Percentiles rank a stretch among this genome's conserved stretches.
These are phyloP conservation scores for Melanostigma gelatinosum DNA, from an alignment of 2,113 vertebrate species.

Conservation along the genomic window DNA sequence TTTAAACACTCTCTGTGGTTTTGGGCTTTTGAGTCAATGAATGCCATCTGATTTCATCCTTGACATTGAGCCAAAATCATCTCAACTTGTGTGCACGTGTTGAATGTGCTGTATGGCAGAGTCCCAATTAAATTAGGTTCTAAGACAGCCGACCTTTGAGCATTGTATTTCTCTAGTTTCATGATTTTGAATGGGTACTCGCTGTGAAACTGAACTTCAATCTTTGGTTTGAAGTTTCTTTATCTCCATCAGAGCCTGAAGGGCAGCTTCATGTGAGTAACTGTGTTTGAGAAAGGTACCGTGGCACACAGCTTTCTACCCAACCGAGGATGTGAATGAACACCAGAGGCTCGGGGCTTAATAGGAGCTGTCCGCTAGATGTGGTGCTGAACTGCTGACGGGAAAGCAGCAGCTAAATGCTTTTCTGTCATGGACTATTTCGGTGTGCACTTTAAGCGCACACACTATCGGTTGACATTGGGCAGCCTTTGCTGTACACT, in stretches of 20 bases:
- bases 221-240: not conserved
- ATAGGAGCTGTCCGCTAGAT: constrained; percentile 51
- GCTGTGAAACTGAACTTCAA: not conserved
- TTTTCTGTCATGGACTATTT: not conserved
- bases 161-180: not conserved
- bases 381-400: constrained; percentile 55
- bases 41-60: not conserved
- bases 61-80: not conserved
- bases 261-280: not conserved
- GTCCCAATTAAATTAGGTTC: not conserved
- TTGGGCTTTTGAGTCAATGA: not conserved
- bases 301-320: not conserved
- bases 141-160: constrained; percentile 7
- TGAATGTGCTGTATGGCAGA: not conserved
- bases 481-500: not conserved
- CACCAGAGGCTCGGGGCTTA: not conserved
- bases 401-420: constrained; percentile 2
- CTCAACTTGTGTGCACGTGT: not conserved
- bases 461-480: not conserved
- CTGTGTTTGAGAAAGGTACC: not conserved
- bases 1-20: not conserved
- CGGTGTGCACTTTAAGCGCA: constrained; percentile 2
- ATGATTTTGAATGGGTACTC: not conserved
- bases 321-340: not conserved
- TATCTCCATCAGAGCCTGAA: not conserved